Evolutionary conservation across 2,113 vertebrate species (phyloP), one percentile per base, ranked within the genome.

Genomic region (Acrocephalus kingi): DNA sequence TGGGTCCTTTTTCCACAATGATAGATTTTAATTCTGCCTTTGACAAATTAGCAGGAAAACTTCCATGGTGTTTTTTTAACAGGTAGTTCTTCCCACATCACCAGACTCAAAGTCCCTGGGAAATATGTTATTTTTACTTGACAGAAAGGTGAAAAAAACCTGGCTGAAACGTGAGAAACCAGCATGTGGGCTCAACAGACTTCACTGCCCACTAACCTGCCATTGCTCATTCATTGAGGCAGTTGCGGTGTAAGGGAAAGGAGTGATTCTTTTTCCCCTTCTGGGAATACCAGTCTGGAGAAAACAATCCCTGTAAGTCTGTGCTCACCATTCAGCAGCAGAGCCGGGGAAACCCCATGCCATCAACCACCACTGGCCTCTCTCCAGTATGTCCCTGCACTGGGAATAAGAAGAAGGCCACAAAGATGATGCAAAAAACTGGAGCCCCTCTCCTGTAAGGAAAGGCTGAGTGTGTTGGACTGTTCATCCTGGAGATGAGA

Each of bases 61-160:
- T 20, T 87, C 48, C 64, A 64, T 11, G 17, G 52, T 91, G 81
- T 22, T 89, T 89, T 61, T 86, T 78, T 58, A 93, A 78, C 94
- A 93, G 94, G 87, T 97, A 89, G 75, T 25, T 93, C 67, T 97
- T 94, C 84, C 43, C 84, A 87, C 79, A 77, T 71, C 75, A 59
- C 25, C 37, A 79, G 77, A 66, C 41, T 74, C 74, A 18, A 80
- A 94, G 75, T 83, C 52, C 43, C 48, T 78, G 45, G 51, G 35
- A 83, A 95, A 78, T 18, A 22, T 30, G 30, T 66, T 93, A 45
- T 67, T 89, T 94, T 92, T 58, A 71, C 64, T 93, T 73, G 68
- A 28, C 55, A 71, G 46, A 74, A 86, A 74, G 83, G 52, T 80
- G 74, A 90, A 91, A 93, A 73, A 58, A 58, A 48, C 43, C 43